These are phyloP conservation scores for Zaprionus inermis DNA, from an alignment of 1,140 invertebrate species.

Conservation along the genomic window DNA sequence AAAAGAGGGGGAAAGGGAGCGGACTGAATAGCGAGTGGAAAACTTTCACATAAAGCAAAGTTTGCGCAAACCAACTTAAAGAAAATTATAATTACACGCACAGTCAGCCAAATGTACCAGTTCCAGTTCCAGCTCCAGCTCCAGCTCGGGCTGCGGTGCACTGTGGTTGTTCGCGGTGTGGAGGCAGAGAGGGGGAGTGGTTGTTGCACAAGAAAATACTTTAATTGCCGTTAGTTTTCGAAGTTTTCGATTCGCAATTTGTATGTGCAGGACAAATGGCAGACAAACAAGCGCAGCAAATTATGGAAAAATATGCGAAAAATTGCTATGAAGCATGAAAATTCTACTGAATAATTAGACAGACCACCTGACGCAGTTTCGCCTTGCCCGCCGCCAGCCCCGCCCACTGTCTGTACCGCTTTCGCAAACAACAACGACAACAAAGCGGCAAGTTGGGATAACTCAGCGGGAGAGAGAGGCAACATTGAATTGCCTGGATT, in stretches of 20 bases:
- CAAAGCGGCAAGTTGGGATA: slow-evolving; percentile 18
- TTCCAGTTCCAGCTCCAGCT: slow-evolving; percentile 29
- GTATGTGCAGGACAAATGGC: slow-evolving; percentile 48
- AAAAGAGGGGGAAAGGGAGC: not conserved
- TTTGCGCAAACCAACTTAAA: slow-evolving; percentile 80
- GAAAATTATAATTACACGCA: slow-evolving; percentile 83
- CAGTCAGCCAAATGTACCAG: slow-evolving; percentile 71
- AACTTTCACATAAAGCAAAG: slow-evolving; percentile 81
- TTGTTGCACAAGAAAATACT: slow-evolving; percentile 68
- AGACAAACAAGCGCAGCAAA: slow-evolving; percentile 77
- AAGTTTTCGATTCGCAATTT: slow-evolving; percentile 80
- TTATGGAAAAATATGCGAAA: slow-evolving; percentile 73
- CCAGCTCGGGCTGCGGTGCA: slow-evolving; percentile 34
- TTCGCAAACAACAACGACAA: slow-evolving; percentile 9
- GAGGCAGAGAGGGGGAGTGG: slow-evolving; percentile 6
- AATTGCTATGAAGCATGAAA: slow-evolving; percentile 63
- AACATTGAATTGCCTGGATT: slow-evolving; percentile 65
- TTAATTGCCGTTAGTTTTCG: slow-evolving; percentile 78
- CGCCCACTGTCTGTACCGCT: not conserved
- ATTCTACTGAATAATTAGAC: slow-evolving; percentile 72
- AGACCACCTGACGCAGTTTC: slow-evolving; percentile 31
- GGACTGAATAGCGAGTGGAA: slow-evolving; percentile 42
- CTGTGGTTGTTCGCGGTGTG: too few species aligned
- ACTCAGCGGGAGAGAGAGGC: slow-evolving; percentile 1
- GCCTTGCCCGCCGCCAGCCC: not conserved